Conservation (phyloP, 2,888 invertebrate genomes). For the Camptogramma bilineatum region DNA sequence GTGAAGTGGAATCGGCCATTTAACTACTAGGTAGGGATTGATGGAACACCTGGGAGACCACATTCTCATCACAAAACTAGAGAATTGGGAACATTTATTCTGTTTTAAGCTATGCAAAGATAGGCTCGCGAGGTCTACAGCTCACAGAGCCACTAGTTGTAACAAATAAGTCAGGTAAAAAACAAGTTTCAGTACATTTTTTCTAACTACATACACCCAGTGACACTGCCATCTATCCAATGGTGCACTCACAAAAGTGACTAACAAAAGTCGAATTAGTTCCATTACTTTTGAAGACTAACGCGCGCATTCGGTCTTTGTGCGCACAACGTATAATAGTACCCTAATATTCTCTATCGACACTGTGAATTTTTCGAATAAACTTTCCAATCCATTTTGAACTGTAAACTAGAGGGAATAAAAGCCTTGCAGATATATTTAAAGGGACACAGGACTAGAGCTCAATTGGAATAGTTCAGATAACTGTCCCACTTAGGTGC, state of each 20-base stretch:
- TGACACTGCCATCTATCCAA: constrained; percentile 30
- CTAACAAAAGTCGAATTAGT: constrained; percentile 38
- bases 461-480: constrained; percentile 34
- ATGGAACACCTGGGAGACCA: too few species aligned
- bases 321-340: neutral
- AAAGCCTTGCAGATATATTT: neutral
- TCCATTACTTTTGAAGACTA: constrained; percentile 21
- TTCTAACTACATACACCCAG: constrained; percentile 3
- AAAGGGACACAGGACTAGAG: constrained; percentile 9
- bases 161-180: neutral
- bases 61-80: too few species aligned
- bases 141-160: too few species aligned
- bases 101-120: too few species aligned
- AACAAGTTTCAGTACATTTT: neutral
- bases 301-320: constrained; percentile 8
- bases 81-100: too few species aligned
- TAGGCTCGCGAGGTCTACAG: too few species aligned
- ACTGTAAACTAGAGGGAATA: neutral
- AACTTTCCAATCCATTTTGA: neutral
- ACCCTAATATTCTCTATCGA: neutral
- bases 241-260: constrained; percentile 27
- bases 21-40: too few species aligned
- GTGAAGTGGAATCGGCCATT: too few species aligned
- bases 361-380: neutral
- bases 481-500: constrained; percentile 29